Evolutionary conservation across 1,140 invertebrate species (phyloP).

Genomic region (Macrobrachium rosenbergii): DNA sequence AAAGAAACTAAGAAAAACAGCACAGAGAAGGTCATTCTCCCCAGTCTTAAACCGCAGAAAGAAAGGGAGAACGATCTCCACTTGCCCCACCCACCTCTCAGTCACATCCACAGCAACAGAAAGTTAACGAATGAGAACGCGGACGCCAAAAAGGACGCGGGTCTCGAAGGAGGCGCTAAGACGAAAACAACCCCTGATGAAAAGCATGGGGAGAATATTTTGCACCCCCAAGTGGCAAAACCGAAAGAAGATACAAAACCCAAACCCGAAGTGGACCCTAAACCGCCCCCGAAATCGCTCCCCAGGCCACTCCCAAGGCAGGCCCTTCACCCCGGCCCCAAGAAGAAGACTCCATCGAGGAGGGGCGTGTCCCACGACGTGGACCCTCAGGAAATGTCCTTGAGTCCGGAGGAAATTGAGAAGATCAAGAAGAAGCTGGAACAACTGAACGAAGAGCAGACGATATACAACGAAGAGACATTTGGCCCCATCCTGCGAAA

Average conservation of each 20-base stretch:
- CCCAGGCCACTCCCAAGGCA: background rate
- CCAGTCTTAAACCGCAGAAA: background rate
- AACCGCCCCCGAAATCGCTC: background rate
- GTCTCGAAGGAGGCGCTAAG: too few relatives aligned
- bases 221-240: too few relatives aligned
- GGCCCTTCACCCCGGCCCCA: background rate
- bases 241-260: background rate
- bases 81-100: background rate
- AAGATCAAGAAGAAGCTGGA: slow-evolving; percentile 34
- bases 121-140: background rate
- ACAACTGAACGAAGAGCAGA: slow-evolving; percentile 45
- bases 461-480: slow-evolving; percentile 32
- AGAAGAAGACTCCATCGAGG: background rate
- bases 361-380: slow-evolving; percentile 45
- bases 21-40: background rate
- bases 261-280: background rate
- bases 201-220: too few relatives aligned
- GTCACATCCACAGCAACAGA: background rate
- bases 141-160: background rate
- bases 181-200: too few relatives aligned
- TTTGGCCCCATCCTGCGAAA: slow-evolving; percentile 46
- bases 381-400: slow-evolving; percentile 50
- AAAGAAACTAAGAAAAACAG: background rate
- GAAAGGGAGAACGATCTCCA: background rate
- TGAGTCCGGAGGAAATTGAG: slow-evolving; percentile 35